These are phyloP conservation scores for Piliocolobus tephrosceles DNA, from an alignment of 2,113 vertebrate species.

Conservation along the genomic window DNA sequence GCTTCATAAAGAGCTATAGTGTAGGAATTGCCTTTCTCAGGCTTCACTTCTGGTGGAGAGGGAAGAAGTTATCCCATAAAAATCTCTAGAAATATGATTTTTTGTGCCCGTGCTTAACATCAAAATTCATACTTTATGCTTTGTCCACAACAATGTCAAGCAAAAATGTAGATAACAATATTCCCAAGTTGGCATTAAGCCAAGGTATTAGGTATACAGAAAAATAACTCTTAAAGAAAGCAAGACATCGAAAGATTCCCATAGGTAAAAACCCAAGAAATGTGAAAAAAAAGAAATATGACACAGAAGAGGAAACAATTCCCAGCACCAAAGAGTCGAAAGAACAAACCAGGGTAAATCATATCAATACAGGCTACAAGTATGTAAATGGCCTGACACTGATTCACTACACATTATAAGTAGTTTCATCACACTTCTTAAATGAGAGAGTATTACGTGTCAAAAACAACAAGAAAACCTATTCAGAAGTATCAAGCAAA, in stretches of 20 bases:
- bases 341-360: neutral
- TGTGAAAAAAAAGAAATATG: neutral
- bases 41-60: neutral
- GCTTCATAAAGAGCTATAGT: neutral
- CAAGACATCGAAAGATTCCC: neutral
- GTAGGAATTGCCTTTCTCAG: neutral
- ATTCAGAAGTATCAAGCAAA: neutral
- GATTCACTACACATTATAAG: too few species aligned
- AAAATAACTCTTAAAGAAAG: neutral
- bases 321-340: neutral
- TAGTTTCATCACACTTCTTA: neutral
- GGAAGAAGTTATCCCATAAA: neutral
- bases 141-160: neutral
- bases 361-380: rapidly evolving
- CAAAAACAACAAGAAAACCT: neutral
- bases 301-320: neutral
- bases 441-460: too few species aligned
- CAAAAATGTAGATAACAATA: neutral
- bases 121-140: neutral
- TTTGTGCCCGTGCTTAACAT: neutral
- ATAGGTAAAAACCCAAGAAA: neutral
- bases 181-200: neutral
- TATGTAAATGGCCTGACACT: neutral
- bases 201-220: neutral
- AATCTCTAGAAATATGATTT: neutral